Percentiles rank a stretch among this genome's conserved stretches.
Evolutionary conservation across 64 coral and sea anemone species (phyloP).

Genomic region (Actinia equina): DNA sequence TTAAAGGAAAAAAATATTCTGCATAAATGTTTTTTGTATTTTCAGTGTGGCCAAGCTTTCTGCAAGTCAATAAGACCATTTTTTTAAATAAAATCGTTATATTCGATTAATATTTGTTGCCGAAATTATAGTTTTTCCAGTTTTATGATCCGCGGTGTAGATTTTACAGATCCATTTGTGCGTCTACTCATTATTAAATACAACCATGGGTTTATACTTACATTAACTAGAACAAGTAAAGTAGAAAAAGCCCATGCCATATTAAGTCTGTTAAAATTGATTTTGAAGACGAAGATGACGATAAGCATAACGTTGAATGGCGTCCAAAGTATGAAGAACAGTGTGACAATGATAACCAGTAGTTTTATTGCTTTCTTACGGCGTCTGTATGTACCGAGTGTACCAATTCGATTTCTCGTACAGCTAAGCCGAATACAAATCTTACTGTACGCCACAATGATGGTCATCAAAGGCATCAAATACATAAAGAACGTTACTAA

Average conservation of each 20-base stretch:
- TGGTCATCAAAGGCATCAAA: neutral
- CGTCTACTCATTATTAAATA: constrained; percentile 30
- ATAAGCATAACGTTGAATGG: constrained; percentile 49
- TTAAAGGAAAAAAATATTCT: too few relatives aligned
- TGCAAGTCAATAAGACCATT: too few relatives aligned
- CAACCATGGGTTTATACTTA: constrained; percentile 29
- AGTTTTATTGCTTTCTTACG: constrained; percentile 28
- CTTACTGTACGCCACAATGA: neutral
- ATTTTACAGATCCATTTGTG: neutral
- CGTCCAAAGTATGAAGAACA: constrained; percentile 48
- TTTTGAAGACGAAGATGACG: constrained; percentile 34
- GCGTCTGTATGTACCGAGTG: neutral
- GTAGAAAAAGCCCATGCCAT: constrained; percentile 7
- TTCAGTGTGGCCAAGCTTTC: too few relatives aligned
- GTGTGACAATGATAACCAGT: constrained; percentile 5
- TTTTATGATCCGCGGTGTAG: neutral
- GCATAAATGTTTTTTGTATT: too few relatives aligned
- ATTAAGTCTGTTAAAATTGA: neutral
- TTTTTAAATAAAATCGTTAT: too few relatives aligned
- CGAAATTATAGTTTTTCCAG: too few relatives aligned
- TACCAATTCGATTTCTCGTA: neutral
- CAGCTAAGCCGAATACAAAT: neutral
- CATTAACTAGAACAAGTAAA: constrained; percentile 22
- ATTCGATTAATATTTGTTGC: too few relatives aligned
- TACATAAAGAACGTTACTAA: constrained; percentile 4